Evolutionary conservation across 2,113 vertebrate species (phyloP).

Genomic region (Odobenus rosmarus): DNA sequence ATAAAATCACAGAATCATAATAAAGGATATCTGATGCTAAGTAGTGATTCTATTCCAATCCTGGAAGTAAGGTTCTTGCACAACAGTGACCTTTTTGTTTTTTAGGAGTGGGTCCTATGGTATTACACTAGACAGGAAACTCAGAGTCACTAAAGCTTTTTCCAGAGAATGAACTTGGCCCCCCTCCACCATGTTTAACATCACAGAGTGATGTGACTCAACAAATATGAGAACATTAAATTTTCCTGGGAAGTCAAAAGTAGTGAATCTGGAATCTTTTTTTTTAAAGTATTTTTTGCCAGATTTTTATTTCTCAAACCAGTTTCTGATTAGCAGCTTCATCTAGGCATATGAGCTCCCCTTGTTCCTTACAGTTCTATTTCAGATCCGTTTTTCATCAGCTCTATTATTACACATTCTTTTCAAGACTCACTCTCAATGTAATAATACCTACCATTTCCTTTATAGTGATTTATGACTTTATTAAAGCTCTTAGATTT

Average conservation of each 20-base stretch:
- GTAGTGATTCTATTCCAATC: neutral
- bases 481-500: slow-evolving; percentile 77
- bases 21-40: neutral
- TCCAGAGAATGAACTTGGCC: neutral
- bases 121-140: neutral
- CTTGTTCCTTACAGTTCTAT: neutral
- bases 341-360: neutral
- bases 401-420: slow-evolving; percentile 58
- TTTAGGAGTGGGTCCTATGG: neutral
- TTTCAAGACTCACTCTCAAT: slow-evolving; percentile 47
- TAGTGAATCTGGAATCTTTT: neutral
- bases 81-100: neutral
- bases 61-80: neutral
- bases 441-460: slow-evolving; percentile 61
- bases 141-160: neutral
- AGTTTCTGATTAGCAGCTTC: slow-evolving; percentile 17
- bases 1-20: neutral
- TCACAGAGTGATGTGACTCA: neutral
- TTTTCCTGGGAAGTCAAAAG: slow-evolving; percentile 47
- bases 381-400: slow-evolving; percentile 59
- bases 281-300: neutral
- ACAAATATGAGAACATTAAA: neutral
- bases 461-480: slow-evolving; percentile 71
- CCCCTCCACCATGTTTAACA: neutral
- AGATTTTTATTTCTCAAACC: neutral